Evolutionary conservation across 2,113 vertebrate genomes (phyloP).

Genomic region (Progne subis): DNA sequence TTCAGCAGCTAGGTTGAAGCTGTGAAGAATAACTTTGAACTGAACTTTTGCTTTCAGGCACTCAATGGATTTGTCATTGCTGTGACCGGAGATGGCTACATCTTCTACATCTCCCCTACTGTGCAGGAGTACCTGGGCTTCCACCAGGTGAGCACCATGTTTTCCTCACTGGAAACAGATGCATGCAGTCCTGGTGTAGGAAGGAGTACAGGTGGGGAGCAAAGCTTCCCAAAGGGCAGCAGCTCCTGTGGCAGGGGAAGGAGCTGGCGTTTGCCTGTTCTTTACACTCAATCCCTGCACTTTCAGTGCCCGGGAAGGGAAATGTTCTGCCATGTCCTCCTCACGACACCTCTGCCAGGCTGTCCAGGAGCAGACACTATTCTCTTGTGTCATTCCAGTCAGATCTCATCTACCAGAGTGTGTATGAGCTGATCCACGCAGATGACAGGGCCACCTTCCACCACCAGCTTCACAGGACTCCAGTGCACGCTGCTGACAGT

Average conservation of each 20-base stretch:
- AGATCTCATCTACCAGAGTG: constrained; percentile 13
- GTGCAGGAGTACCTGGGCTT: constrained; percentile 54
- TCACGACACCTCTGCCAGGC: background rate
- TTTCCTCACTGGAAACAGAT: background rate
- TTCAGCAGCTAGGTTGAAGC: background rate
- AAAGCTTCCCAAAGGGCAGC: background rate
- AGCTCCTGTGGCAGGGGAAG: background rate
- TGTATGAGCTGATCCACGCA: background rate
- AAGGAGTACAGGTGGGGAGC: background rate
- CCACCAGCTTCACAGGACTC: background rate
- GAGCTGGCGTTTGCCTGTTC: background rate
- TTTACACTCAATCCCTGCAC: rapidly evolving
- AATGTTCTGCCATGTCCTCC: background rate
- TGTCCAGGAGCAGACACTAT: rapidly evolving
- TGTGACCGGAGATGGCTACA: background rate
- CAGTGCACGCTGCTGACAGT: background rate
- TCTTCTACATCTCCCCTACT: constrained; percentile 39
- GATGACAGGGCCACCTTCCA: background rate
- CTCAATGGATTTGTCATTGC: constrained; percentile 31
- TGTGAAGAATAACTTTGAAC: background rate
- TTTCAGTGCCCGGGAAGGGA: background rate
- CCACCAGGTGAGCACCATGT: background rate
- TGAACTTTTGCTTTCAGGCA: constrained; percentile 22
- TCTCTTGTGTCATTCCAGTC: background rate
- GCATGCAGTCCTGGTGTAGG: background rate